Evolutionary conservation across 2,888 invertebrate species (phyloP), one percentile per base, ranked within the genome.

Genomic region (Branchellion lobata): DNA sequence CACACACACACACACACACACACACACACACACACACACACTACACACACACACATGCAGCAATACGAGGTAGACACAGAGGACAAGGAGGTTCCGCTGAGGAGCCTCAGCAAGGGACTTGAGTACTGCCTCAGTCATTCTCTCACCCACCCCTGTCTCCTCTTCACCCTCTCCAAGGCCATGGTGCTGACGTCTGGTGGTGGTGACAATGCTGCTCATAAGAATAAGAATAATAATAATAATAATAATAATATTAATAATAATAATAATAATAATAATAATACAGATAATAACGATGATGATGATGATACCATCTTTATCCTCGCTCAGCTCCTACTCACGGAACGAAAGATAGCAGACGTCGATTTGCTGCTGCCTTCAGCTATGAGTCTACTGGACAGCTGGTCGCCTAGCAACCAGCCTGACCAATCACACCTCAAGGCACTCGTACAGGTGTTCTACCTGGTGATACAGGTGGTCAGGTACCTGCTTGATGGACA

Each of bases 401-500:
- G 94, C 94, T 47, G 94, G 92, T 24, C 72, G 53, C 31, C 91
- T 91, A 40, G 71, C 40, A 31, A 65, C 51, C 80, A 0, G 93
- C 24, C 34, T 33, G 34, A 65, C 51, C 80, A 0, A 93, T n/a
- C 34, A 65, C 77, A 77, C 94, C 95, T 96, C 87, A 96, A 96
- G 86, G 97, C 97, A 88, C 95, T 96, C 86, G 90, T 98, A 3
- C 95, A 95, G 84, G 88, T 89, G 31, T 99, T 95, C 90, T 96
- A 95, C 40, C 90, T 97, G 83, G 95, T 98, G 33, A 90, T 98
- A 83, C 96, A 93, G 92, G 94, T 98, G 79, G 96, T 95, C 87
- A 95, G 96, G 89, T 96, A 94, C 88, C 90, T 98, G 82, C 95
- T 96, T 91, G 92, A 94, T n/a, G 98, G 98, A 1, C 94, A 97